Base-by-base conservation (phyloP, 2,113 vertebrate species). In the Arvicanthis niloticus region DNA sequence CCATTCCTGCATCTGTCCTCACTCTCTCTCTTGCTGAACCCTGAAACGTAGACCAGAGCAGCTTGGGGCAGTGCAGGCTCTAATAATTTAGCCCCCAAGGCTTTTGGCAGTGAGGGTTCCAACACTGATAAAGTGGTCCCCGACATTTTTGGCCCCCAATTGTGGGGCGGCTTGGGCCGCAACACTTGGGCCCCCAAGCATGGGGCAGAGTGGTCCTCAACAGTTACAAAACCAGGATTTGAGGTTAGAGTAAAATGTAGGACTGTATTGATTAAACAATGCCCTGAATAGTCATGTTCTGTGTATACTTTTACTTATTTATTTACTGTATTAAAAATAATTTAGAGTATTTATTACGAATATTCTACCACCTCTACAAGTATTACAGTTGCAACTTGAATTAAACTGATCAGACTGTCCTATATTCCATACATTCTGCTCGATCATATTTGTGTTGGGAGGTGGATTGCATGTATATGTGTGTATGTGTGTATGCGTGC, bases 301-400 rank as follows among this genome's bases (percentile, higher is more conserved):
- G 5, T 5, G 58, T 76, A 60, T 62, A 19, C 6, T 65, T 89
- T 94, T 17, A 91, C 58, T 89, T 80, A 40, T 84, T 77, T 91
- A 45, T 45, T 45, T 45, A 45, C 93, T 92, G 58, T 82, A 88
- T 13, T 67, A 58, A 51, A 94, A 89, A 87, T 75, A 91, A 75
- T 12, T 89, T 22, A 89, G 15, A 37, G 21, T 48, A 7, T 90
- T 73, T 56, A 75, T 86, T 81, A 22, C n/a, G 60, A 72, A 17
- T 56, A 40, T 51, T 40, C 1, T 62, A 56, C 2, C 75, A 42
- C 1, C 8, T 72, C 31, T 53, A 60, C 12, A 65, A 78, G 26
- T 67, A 75, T 37, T 88, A 84, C 58, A 76, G 40, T 31, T 94
- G 42, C 0, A 88, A 81, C 48, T 80, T 67, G 37, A 94, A 72